Conservation (phyloP, 92 coral and sea anemone species). For the Epizoanthus rinbou region DNA sequence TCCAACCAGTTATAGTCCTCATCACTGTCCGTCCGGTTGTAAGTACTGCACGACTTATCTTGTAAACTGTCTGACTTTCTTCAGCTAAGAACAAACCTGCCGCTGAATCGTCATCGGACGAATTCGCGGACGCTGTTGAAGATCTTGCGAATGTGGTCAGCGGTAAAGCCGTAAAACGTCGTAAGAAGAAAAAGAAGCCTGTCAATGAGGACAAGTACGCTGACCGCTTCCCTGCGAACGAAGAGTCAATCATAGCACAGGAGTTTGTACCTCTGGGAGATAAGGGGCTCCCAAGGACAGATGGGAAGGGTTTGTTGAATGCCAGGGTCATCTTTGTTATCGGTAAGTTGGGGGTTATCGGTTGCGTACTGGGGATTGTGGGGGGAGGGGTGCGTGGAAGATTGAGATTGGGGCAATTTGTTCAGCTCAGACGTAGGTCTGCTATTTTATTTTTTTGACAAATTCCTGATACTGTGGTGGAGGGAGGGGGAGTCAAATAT, state of each 20-base stretch:
- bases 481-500: too few species aligned
- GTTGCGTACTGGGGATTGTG: too few species aligned
- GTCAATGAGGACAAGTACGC: slow-evolving; percentile 49
- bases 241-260: slow-evolving; percentile 73
- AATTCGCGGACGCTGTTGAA: slow-evolving; percentile 79
- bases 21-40: not conserved
- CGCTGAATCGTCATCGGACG: slow-evolving; percentile 70
- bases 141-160: slow-evolving; percentile 80
- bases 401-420: too few species aligned
- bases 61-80: not conserved
- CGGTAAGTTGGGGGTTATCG: slow-evolving; percentile 58
- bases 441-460: too few species aligned
- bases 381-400: too few species aligned
- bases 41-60: not conserved
- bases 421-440: too few species aligned
- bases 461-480: too few species aligned
- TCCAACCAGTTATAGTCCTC: not conserved
- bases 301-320: slow-evolving; percentile 82
- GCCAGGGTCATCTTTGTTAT: slow-evolving; percentile 93
- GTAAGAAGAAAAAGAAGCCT: slow-evolving; percentile 70
- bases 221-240: slow-evolving; percentile 66
- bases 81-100: slow-evolving; percentile 47
- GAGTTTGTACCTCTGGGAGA: slow-evolving; percentile 83
- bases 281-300: slow-evolving; percentile 69
- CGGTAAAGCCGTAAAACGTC: slow-evolving; percentile 69